A percentile compares a stretch with the other conserved stretches of the same genome.
Conservation (phyloP, 2,888 invertebrate species). For the Sphaerophoria taeniata region DNA sequence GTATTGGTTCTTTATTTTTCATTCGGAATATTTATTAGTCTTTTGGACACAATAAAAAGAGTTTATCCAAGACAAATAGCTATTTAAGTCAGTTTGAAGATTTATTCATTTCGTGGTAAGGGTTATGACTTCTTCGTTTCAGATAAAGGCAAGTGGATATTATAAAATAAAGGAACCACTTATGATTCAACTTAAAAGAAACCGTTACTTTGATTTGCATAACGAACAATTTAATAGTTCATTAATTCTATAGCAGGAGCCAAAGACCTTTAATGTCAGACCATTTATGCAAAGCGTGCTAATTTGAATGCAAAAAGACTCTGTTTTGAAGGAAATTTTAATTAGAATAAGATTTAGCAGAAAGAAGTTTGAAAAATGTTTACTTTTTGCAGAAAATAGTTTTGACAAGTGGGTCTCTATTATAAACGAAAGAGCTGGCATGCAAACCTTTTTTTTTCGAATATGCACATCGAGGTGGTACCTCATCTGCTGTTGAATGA, state of each 20-base stretch:
- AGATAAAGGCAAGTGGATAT: background rate
- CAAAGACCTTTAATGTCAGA: conserved; percentile 18
- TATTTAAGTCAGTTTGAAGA: conserved; percentile 9
- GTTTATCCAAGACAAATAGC: background rate
- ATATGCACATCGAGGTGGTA: background rate
- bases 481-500: background rate
- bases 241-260: conserved; percentile 1
- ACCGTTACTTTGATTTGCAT: conserved; percentile 20
- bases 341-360: too few species aligned
- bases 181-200: background rate
- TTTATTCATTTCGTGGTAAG: background rate
- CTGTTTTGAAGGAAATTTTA: too few species aligned
- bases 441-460: background rate
- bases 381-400: too few species aligned
- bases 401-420: too few species aligned
- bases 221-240: conserved; percentile 10
- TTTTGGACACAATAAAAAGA: conserved; percentile 2
- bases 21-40: conserved; percentile 1
- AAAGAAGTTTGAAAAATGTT: too few species aligned
- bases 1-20: background rate
- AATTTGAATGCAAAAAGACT: background rate
- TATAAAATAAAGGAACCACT: conserved; percentile 18
- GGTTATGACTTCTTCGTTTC: conserved; percentile 7
- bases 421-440: conserved; percentile 15
- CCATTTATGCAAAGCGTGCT: background rate